phyloP scores from a whole-genome alignment of 2,888 invertebrate species.

The Coelopa pilipes region DNA sequence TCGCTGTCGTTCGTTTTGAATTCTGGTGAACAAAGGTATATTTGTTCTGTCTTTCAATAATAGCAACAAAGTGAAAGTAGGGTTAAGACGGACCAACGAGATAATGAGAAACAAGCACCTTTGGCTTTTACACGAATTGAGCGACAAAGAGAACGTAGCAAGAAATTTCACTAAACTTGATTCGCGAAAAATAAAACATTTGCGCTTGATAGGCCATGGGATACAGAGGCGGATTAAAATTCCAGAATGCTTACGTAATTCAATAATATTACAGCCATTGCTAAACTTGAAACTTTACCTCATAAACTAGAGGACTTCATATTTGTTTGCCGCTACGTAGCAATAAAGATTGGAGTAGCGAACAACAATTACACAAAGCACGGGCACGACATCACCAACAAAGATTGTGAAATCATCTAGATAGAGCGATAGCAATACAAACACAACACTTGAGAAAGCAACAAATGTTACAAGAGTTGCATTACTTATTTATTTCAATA shows the following conservation, averaged over 20 bases:
- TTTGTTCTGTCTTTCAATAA: neutral
- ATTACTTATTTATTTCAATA: neutral
- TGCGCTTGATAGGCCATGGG: too few species aligned
- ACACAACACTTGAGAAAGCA: too few species aligned
- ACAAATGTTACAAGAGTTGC: neutral
- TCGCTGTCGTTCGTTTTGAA: neutral
- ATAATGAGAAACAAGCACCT: neutral
- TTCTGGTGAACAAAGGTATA: neutral
- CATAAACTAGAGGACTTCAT: too few species aligned
- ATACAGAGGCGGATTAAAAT: too few species aligned
- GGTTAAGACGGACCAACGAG: slow-evolving; percentile 1
- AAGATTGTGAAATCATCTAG: neutral
- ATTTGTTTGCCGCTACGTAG: too few species aligned
- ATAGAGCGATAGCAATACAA: neutral
- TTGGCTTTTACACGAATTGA: neutral
- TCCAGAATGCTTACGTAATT: too few species aligned
- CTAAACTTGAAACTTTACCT: too few species aligned
- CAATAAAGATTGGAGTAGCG: too few species aligned
- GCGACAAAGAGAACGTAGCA: too few species aligned
- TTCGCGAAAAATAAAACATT: neutral
- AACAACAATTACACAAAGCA: too few species aligned
- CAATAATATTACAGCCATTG: too few species aligned
- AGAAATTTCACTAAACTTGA: too few species aligned
- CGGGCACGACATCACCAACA: neutral
- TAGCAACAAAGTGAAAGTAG: slow-evolving; percentile 6